A percentile compares a stretch with the other conserved stretches of the same genome.
These are phyloP conservation scores for Malurus cyaneus DNA, from an alignment of 2,113 vertebrate species.

Conservation along the genomic window DNA sequence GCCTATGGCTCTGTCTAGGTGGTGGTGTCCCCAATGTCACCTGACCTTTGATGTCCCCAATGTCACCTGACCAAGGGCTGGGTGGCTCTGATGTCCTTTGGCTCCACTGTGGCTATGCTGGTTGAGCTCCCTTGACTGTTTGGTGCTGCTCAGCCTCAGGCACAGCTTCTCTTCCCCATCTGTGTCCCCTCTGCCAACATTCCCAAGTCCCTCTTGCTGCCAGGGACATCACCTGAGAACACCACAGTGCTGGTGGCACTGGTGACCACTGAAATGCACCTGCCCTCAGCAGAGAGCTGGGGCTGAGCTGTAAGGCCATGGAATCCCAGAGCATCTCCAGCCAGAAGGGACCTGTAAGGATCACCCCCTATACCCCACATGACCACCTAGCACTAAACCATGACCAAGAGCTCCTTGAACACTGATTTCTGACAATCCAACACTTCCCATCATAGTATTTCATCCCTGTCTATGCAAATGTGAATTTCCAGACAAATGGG, in stretches of 20 bases:
- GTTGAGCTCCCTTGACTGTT: not conserved
- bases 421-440: not conserved
- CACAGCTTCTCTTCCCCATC: not conserved
- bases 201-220: not conserved
- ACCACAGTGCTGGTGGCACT: not conserved
- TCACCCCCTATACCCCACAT: not conserved
- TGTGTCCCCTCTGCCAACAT: not conserved
- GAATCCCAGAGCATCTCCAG: not conserved
- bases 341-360: not conserved
- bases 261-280: not conserved
- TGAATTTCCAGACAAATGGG: accelerated
- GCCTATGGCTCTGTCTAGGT: not conserved
- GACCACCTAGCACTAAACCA: not conserved
- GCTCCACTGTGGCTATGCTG: not conserved
- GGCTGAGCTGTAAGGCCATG: not conserved
- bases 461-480: not conserved
- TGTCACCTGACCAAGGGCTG: not conserved
- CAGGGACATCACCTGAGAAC: not conserved
- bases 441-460: not conserved
- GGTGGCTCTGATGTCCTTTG: not conserved
- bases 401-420: not conserved
- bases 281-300: not conserved
- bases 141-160: not conserved
- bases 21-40: not conserved
- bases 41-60: accelerated